Base-by-base conservation (phyloP, 2,888 invertebrate species). In the Patella depressa region DNA sequence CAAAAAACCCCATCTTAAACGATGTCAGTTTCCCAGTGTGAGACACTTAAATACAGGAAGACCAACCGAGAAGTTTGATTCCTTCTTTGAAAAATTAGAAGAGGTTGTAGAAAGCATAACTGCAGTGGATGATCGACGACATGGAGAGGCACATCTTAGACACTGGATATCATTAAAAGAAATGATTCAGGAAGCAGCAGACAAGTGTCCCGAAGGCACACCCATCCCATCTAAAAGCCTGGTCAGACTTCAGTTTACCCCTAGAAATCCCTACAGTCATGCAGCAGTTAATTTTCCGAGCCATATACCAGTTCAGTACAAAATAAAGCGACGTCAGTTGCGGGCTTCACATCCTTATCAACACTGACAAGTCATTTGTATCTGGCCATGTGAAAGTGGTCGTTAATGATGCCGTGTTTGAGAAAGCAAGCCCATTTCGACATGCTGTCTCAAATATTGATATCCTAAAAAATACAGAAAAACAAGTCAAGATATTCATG, bases 81-180 rank as follows among this genome's bases (percentile, higher is more conserved):
- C 11, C 15, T 59, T 59, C 59, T 59, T 17, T 15, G 72, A 72
- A 7, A 34, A 45, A 45, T 53, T 72, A 53, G 53, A 45, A 9
- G 72, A 34, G 1, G 53, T 72, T 15, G 53, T 72, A n/a, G 53
- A 72, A 15, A n/a, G 53, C n/a, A 19, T 53, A 4, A 72, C 72
- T 17, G 73, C 73, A 2, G 54, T 19, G 7, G 73, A 73, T 45
- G 55, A 73, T 45, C 15, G 73, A 12, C 34, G 73, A n/a, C 73
- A 73, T 19, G 53, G 53, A 17, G 53, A 53, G 45, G 17, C 73
- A 15, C 73, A 73, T 73, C 53, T 73, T 9, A 53, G 53, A 3
- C 53, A 73, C n/a, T 73, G 53, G 53, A 73, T 73, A 53, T 73
- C 73, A 9, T 17, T 73, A 29, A 72, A 53, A 9, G 73, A 73